A percentile compares a stretch with the other conserved stretches of the same genome.
Evolutionary conservation across 2,797 vertebrate species (phyloP).

Genomic region (Otolemur crassicaudatus): DNA sequence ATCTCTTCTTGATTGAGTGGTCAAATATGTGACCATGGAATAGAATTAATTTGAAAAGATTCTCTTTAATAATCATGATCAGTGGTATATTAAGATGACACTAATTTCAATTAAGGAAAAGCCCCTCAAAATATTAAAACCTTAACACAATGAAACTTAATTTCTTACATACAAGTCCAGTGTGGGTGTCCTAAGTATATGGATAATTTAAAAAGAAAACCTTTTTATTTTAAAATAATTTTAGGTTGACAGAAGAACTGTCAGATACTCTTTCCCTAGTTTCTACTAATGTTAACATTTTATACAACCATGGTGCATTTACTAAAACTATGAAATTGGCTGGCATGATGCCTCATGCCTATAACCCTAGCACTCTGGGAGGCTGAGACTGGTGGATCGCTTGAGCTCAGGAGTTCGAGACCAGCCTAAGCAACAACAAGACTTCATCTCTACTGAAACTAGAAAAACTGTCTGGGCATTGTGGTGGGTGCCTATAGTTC

Average conservation of each 20-base stretch:
- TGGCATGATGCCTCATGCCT: too few species aligned
- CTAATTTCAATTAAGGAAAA: conserved; percentile 62
- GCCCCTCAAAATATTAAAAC: conserved; percentile 51
- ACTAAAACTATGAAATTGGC: conserved; percentile 42
- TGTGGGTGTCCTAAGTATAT: conserved; percentile 17
- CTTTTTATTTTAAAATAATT: conserved; percentile 57
- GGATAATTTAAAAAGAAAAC: background rate
- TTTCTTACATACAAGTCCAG: conserved; percentile 46
- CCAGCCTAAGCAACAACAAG: too few species aligned
- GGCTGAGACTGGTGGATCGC: too few species aligned
- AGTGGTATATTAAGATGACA: conserved; percentile 40
- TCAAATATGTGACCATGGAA: conserved; percentile 53
- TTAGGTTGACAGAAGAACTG: conserved; percentile 14
- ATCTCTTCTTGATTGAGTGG: conserved; percentile 64
- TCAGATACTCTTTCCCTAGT: background rate
- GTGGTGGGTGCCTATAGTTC: too few species aligned
- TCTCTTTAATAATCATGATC: conserved; percentile 52
- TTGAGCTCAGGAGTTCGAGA: too few species aligned
- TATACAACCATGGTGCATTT: background rate
- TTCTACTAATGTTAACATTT: conserved; percentile 1
- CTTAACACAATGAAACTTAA: conserved; percentile 65
- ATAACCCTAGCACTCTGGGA: too few species aligned
- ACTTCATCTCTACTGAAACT: too few species aligned
- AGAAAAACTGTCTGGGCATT: too few species aligned
- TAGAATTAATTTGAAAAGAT: conserved; percentile 65